Conservation (phyloP, 2,888 invertebrate genomes). For the Polydrusus cervinus region DNA sequence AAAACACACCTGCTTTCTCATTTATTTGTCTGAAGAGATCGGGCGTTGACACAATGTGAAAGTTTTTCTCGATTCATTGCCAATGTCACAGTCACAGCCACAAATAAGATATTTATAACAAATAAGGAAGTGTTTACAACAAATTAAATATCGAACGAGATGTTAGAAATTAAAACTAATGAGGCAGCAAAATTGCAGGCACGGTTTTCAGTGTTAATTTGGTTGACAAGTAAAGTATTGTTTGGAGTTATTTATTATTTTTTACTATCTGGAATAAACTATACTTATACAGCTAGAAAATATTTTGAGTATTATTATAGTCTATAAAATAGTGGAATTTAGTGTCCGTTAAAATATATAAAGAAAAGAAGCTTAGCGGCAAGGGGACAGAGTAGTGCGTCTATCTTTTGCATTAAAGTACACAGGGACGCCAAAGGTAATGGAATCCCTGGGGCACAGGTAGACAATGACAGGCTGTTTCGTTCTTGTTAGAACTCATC, state of each 20-base stretch:
- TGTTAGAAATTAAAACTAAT: constrained; percentile 2
- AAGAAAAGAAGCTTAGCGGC: too few relatives aligned
- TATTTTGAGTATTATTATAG: too few relatives aligned
- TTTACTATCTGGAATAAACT: too few relatives aligned
- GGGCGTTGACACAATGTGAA: constrained; percentile 30
- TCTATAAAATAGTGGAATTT: too few relatives aligned
- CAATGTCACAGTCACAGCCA: constrained; percentile 33
- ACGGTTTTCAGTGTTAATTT: background rate
- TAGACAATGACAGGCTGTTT: too few relatives aligned
- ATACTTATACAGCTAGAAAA: too few relatives aligned
- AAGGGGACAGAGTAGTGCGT: too few relatives aligned
- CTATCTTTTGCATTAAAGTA: too few relatives aligned
- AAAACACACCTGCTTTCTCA: constrained; percentile 8
- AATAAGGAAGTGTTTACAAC: constrained; percentile 14
- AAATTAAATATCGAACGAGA: background rate
- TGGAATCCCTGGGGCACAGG: too few relatives aligned
- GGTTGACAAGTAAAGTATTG: constrained; percentile 6
- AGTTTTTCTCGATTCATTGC: constrained; percentile 32
- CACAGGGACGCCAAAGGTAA: too few relatives aligned
- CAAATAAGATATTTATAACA: constrained; percentile 8
- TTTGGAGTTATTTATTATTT: background rate
- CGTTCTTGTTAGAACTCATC: too few relatives aligned
- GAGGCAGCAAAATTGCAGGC: background rate
- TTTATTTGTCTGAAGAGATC: constrained; percentile 11
- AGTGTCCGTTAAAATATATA: too few relatives aligned